phyloP scores from a whole-genome alignment of 2,113 vertebrate species.

The Etheostoma spectabile region DNA sequence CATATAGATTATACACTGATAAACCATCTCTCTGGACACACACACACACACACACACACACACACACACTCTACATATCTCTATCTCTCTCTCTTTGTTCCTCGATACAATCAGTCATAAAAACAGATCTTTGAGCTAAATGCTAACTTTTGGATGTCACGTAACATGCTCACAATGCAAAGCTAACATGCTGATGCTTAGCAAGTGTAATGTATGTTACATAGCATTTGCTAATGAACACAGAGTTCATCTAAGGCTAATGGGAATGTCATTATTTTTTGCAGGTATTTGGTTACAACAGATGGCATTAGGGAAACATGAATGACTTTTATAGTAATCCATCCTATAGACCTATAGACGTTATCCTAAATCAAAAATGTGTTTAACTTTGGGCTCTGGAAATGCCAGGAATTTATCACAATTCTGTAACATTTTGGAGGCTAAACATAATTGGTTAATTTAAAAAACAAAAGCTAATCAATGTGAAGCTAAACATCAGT shows the following conservation, averaged over 20 bases:
- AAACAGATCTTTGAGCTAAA: background rate
- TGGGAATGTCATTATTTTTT: background rate
- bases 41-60: slow-evolving; percentile 39
- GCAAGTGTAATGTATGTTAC: background rate
- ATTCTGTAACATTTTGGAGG: background rate
- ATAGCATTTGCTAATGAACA: background rate
- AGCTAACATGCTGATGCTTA: background rate
- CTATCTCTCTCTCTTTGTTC: slow-evolving; percentile 40
- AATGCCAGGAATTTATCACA: background rate
- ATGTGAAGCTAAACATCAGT: background rate
- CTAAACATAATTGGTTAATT: background rate
- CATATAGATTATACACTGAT: slow-evolving; percentile 72
- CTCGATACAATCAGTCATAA: slow-evolving; percentile 11
- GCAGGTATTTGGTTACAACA: background rate
- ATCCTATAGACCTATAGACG: background rate
- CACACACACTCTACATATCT: background rate
- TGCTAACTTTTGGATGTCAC: background rate
- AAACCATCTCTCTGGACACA: slow-evolving; percentile 50
- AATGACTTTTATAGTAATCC: background rate
- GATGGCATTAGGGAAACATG: background rate
- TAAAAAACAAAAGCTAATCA: background rate
- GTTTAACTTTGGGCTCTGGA: background rate
- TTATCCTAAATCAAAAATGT: background rate
- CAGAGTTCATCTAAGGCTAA: background rate
- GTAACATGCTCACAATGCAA: background rate